Percentiles rank a stretch among this genome's conserved stretches.
Conservation (phyloP, 2,888 invertebrate genomes). For the Aricia artaxerxes region DNA sequence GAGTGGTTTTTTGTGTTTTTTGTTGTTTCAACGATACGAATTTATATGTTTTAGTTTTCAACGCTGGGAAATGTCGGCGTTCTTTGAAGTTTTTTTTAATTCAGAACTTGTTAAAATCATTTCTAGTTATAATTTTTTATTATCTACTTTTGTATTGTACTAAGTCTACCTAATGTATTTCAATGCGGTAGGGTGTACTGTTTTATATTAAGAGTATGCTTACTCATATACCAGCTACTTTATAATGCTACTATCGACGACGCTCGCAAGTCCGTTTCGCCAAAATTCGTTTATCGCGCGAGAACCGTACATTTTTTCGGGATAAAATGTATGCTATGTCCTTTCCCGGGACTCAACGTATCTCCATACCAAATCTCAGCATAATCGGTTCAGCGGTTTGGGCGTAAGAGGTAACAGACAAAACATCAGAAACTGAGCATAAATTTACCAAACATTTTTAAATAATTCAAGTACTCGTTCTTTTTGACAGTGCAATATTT, state of each 20-base stretch:
- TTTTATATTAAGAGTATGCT: neutral
- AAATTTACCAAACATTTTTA: too few species aligned
- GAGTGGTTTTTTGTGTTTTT: neutral
- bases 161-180: neutral
- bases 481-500: neutral
- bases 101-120: neutral
- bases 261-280: too few species aligned
- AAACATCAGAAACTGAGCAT: too few species aligned
- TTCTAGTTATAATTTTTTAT: neutral
- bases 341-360: too few species aligned
- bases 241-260: neutral
- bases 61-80: neutral
- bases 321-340: too few species aligned
- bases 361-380: too few species aligned
- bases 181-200: neutral
- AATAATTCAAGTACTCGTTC: neutral
- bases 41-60: constrained; percentile 22
- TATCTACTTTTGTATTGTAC: neutral
- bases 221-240: neutral
- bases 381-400: too few species aligned
- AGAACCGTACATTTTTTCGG: too few species aligned
- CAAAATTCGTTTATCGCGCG: too few species aligned
- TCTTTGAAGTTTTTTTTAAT: neutral
- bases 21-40: constrained; percentile 17
- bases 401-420: too few species aligned